These are phyloP conservation scores for Aporophyla nigra DNA, from an alignment of 2,888 invertebrate genomes.

Conservation along the genomic window DNA sequence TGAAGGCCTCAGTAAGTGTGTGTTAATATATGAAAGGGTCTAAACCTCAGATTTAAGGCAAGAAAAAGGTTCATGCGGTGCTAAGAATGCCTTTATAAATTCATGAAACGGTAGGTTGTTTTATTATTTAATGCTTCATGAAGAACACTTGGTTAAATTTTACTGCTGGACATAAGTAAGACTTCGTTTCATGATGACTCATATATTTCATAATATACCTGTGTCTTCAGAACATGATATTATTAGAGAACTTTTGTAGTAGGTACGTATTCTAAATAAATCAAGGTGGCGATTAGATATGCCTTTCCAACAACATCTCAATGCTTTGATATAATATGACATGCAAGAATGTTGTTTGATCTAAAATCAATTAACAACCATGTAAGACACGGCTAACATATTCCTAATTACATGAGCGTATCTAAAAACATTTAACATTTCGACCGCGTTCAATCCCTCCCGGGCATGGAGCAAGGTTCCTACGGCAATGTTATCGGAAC, in stretches of 20 bases:
- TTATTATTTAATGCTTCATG: not conserved
- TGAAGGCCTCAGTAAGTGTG: slow-evolving; percentile 5
- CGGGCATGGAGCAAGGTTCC: slow-evolving; percentile 37
- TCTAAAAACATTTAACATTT: slow-evolving; percentile 12
- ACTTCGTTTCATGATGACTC: too few species aligned
- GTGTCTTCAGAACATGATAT: not conserved
- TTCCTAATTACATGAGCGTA: slow-evolving; percentile 21
- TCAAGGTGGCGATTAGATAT: slow-evolving; percentile 10
- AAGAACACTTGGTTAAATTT: not conserved
- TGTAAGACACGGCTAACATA: not conserved
- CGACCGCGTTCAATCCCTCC: slow-evolving; percentile 22
- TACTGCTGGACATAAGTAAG: not conserved
- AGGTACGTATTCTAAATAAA: not conserved
- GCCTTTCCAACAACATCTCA: not conserved
- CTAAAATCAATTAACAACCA: slow-evolving; percentile 36
- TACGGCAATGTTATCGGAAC: slow-evolving; percentile 25
- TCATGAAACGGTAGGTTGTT: not conserved
- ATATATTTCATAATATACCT: not conserved
- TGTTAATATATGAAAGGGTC: slow-evolving; percentile 28
- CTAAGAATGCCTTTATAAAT: slow-evolving; percentile 4
- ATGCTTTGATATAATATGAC: not conserved
- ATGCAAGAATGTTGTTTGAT: not conserved
- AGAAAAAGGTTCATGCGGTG: not conserved
- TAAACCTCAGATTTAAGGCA: slow-evolving; percentile 17
- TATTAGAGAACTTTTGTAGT: not conserved